Conservation (phyloP, 1,140 invertebrate genomes). For the Cotesia vestalis region DNA sequence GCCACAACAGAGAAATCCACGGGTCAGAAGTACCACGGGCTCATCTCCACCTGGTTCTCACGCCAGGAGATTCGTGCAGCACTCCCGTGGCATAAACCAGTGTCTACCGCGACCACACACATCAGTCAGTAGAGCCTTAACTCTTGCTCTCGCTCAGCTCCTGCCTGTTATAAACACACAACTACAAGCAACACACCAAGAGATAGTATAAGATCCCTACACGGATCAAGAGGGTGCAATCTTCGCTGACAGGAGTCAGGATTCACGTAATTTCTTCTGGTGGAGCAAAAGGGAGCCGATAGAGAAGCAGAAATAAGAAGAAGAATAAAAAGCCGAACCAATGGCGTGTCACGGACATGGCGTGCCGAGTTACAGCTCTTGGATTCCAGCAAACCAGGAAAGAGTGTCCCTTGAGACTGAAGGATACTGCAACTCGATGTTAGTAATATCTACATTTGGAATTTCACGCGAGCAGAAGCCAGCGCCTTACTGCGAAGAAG, state of each 20-base stretch:
- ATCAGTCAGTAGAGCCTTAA: neutral
- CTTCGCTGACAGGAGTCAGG: conserved; percentile 30
- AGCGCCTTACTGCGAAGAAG: neutral
- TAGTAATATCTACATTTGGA: conserved; percentile 30
- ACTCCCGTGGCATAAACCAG: neutral
- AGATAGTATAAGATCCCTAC: too few species aligned
- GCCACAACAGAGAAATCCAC: conserved; percentile 11
- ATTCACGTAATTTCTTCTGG: conserved; percentile 18
- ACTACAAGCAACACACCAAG: neutral
- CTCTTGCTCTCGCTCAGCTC: neutral
- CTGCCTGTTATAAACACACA: neutral
- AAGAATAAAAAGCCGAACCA: conserved; percentile 23
- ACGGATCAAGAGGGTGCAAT: conserved; percentile 4
- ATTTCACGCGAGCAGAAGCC: conserved; percentile 26
- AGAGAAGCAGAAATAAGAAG: conserved; percentile 5
- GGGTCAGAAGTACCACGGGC: neutral
- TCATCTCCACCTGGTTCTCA: conserved; percentile 31
- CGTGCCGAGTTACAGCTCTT: neutral
- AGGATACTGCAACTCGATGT: neutral
- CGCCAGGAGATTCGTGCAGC: conserved; percentile 27
- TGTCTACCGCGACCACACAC: neutral
- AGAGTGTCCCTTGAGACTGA: conserved; percentile 21
- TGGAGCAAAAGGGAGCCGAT: neutral
- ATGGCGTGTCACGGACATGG: conserved; percentile 30
- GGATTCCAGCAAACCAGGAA: conserved; percentile 3